Evolutionary conservation across 2,888 invertebrate species (phyloP).

Genomic region (Suillia variegata): DNA sequence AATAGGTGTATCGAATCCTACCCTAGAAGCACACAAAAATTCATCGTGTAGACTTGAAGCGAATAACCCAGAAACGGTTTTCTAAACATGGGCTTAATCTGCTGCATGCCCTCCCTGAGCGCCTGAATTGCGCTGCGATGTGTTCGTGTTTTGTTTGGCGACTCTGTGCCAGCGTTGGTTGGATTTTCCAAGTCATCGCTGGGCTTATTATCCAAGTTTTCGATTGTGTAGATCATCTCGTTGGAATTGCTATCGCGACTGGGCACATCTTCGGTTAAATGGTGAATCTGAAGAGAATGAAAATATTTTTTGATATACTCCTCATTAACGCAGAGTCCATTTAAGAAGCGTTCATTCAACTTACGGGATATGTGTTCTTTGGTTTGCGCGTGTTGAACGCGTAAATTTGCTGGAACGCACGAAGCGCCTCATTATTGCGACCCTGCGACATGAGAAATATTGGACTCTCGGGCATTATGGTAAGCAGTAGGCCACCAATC

Average conservation of each 20-base stretch:
- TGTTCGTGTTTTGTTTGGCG: neutral
- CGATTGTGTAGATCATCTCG: slow-evolving; percentile 42
- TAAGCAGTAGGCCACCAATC: slow-evolving; percentile 64
- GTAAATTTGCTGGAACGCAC: slow-evolving; percentile 65
- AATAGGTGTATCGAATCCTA: slow-evolving; percentile 48
- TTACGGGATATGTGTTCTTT: slow-evolving; percentile 70
- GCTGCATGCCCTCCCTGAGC: slow-evolving; percentile 66
- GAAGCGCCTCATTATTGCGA: slow-evolving; percentile 50
- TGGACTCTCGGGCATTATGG: slow-evolving; percentile 63
- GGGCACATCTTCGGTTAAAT: slow-evolving; percentile 48
- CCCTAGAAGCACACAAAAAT: slow-evolving; percentile 72
- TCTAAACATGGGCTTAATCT: slow-evolving; percentile 70
- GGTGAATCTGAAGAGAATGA: slow-evolving; percentile 38
- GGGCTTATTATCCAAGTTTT: slow-evolving; percentile 34
- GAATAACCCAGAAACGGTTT: slow-evolving; percentile 69
- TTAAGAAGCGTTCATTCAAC: too few relatives aligned
- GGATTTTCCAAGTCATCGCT: neutral
- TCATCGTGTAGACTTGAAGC: slow-evolving; percentile 68
- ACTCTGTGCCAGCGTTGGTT: slow-evolving; percentile 1
- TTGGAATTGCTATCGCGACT: slow-evolving; percentile 36
- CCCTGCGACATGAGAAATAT: slow-evolving; percentile 55
- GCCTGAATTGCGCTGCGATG: slow-evolving; percentile 39
- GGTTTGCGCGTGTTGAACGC: slow-evolving; percentile 69
- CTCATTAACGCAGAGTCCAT: neutral
- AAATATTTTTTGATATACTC: neutral